These are phyloP conservation scores for Apodemia duryi DNA, from an alignment of 2,888 invertebrate genomes.

Conservation along the genomic window DNA sequence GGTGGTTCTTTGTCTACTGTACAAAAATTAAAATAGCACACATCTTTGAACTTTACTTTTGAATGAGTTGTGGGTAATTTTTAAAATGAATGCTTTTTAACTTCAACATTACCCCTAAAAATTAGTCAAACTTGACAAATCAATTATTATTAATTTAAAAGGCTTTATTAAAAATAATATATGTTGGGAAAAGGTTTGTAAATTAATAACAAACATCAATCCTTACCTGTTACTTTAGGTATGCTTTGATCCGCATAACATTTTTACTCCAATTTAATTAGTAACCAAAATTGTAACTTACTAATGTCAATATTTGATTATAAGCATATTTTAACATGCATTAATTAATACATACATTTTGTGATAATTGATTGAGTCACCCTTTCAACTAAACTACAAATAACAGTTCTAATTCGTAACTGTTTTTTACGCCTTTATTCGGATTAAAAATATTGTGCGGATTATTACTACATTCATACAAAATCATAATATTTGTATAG, in stretches of 20 bases:
- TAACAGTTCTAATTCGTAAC: background rate
- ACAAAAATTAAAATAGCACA: too few relatives aligned
- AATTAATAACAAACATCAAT: background rate
- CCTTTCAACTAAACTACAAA: background rate
- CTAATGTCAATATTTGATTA: too few relatives aligned
- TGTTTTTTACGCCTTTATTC: background rate
- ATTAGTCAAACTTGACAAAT: too few relatives aligned
- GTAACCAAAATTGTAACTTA: background rate
- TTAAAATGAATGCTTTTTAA: too few relatives aligned
- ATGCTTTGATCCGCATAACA: background rate
- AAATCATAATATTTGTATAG: background rate
- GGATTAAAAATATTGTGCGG: background rate
- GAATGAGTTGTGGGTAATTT: too few relatives aligned
- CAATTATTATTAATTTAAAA: background rate
- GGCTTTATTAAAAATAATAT: background rate
- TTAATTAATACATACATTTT: background rate
- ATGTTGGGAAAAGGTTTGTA: background rate
- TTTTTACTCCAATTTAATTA: background rate
- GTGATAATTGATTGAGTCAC: too few relatives aligned
- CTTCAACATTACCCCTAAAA: too few relatives aligned
- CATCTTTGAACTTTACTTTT: too few relatives aligned
- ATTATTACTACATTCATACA: background rate
- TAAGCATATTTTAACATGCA: background rate
- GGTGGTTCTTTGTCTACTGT: too few relatives aligned
- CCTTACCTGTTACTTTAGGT: background rate